Conservation (phyloP, 2,888 invertebrate genomes). For the Leucoma salicis region DNA sequence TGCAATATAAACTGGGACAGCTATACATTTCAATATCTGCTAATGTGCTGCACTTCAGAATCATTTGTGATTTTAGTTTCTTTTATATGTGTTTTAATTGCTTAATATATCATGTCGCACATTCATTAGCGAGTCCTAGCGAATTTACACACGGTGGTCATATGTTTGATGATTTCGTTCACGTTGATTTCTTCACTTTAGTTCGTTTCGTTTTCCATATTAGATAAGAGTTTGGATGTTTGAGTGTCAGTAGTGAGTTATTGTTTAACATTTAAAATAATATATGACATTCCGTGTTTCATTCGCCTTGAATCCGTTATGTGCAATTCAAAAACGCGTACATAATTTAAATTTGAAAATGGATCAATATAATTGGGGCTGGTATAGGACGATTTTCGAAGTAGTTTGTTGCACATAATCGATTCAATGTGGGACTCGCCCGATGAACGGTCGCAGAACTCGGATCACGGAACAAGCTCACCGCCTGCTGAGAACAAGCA, state of each 20-base stretch:
- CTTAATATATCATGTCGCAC: constrained; percentile 35
- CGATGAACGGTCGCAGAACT: constrained; percentile 82
- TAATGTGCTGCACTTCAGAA: too few species aligned
- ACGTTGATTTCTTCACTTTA: constrained; percentile 73
- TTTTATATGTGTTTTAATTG: constrained; percentile 26
- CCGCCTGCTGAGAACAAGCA: constrained; percentile 59
- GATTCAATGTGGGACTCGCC: constrained; percentile 84
- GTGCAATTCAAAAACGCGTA: constrained; percentile 75
- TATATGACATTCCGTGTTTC: constrained; percentile 83
- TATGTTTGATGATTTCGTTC: constrained; percentile 77
- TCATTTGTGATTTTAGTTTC: constrained; percentile 17
- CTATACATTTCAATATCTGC: too few species aligned
- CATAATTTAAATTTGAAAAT: constrained; percentile 52
- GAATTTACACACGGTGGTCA: constrained; percentile 82
- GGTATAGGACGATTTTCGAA: constrained; percentile 80
- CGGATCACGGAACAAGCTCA: constrained; percentile 53
- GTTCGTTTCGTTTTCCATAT: constrained; percentile 68
- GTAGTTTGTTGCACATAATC: constrained; percentile 84
- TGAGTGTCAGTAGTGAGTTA: constrained; percentile 77
- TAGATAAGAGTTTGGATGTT: constrained; percentile 74
- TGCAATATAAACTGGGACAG: too few species aligned
- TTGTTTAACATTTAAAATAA: constrained; percentile 75
- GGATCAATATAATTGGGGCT: constrained; percentile 50
- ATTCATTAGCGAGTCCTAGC: constrained; percentile 71
- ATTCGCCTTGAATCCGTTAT: constrained; percentile 83